phyloP scores from a whole-genome alignment of 2,797 vertebrate genomes.

The Nyctibius grandis region DNA sequence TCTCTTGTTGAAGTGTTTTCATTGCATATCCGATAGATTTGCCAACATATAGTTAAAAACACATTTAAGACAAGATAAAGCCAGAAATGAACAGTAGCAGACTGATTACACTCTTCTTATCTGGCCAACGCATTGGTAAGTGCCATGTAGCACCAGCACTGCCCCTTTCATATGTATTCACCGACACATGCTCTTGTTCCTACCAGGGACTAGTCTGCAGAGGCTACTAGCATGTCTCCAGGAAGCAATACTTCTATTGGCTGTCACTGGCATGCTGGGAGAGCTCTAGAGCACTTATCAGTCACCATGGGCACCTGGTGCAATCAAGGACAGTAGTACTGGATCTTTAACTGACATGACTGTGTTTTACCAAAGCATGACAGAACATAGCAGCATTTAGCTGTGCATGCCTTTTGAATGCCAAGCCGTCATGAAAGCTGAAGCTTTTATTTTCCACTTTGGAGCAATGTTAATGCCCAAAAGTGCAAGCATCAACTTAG shows the following conservation, averaged over 20 bases:
- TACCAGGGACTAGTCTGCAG: neutral
- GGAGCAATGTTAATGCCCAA: constrained; percentile 5
- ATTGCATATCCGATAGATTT: neutral
- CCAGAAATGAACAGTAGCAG: neutral
- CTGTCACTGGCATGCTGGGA: neutral
- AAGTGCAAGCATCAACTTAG: constrained; percentile 4
- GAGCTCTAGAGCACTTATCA: neutral
- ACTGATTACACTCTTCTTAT: neutral
- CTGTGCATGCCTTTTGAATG: neutral
- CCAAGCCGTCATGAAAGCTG: neutral
- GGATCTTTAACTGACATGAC: neutral
- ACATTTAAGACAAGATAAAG: neutral
- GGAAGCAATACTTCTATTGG: neutral
- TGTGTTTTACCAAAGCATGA: neutral
- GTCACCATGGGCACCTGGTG: neutral
- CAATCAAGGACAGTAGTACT: neutral
- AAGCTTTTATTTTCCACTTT: constrained; percentile 34
- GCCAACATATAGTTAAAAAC: neutral
- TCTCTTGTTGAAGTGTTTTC: neutral
- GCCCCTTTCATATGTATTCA: neutral
- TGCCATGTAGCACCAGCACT: neutral
- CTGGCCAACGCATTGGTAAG: neutral
- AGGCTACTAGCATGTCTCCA: neutral
- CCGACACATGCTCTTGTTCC: neutral
- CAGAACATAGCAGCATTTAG: neutral